Evolutionary conservation across 2,113 vertebrate genomes (phyloP).

Genomic region (Gopherus evgoodei): DNA sequence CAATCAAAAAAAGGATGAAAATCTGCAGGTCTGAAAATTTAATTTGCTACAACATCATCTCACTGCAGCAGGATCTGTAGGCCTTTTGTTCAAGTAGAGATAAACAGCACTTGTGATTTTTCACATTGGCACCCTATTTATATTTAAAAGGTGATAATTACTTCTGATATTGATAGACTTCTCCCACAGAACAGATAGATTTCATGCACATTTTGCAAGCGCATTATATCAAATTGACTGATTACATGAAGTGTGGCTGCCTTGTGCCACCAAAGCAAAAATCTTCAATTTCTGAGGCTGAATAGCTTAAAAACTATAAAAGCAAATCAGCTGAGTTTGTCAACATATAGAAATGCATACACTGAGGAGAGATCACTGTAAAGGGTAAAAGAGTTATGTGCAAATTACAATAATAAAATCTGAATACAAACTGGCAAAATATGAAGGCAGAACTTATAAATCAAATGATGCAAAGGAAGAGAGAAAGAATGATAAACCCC

Average conservation of each 20-base stretch:
- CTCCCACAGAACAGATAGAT: neutral
- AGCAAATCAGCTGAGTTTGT: conserved; percentile 48
- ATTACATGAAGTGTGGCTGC: neutral
- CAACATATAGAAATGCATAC: neutral
- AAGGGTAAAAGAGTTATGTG: neutral
- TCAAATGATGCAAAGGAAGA: neutral
- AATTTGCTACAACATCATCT: neutral
- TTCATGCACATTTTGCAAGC: neutral
- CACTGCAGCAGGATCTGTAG: neutral
- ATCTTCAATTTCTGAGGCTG: neutral
- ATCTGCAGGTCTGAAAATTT: neutral
- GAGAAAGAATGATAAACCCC: accelerated
- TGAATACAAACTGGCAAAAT: neutral
- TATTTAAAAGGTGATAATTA: neutral
- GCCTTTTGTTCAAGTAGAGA: neutral
- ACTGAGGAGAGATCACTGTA: neutral
- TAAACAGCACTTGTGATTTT: neutral
- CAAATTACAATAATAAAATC: neutral
- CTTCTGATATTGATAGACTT: neutral
- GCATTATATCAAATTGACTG: neutral
- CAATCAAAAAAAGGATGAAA: neutral
- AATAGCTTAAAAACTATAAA: neutral
- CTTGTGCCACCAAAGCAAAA: neutral
- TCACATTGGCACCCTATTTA: neutral
- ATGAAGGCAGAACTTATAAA: conserved; percentile 4